Conservation (phyloP, 2,888 invertebrate genomes). For the Steinernema hermaphroditum region DNA sequence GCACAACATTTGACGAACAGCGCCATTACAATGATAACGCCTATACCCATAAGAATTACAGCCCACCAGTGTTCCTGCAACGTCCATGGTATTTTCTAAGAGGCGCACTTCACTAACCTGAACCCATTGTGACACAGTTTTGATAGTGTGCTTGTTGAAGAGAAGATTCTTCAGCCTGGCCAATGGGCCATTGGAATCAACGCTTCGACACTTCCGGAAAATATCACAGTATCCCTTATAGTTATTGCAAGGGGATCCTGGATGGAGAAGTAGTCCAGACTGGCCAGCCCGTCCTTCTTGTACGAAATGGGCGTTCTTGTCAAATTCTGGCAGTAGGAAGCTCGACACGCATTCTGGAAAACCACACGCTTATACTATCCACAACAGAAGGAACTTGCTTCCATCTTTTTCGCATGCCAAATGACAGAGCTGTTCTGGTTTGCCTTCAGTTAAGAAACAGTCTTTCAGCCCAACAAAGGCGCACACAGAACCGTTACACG, state of each 20-base stretch:
- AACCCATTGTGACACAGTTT: constrained; percentile 59
- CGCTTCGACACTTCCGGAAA: constrained; percentile 94
- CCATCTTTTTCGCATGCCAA: constrained; percentile 77
- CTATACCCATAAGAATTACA: constrained; percentile 86
- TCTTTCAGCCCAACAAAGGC: constrained; percentile 89
- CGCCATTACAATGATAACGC: constrained; percentile 91
- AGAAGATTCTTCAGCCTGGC: constrained; percentile 89
- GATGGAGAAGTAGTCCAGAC: constrained; percentile 73
- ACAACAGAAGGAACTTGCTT: constrained; percentile 48
- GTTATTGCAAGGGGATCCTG: constrained; percentile 97
- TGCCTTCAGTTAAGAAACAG: constrained; percentile 83
- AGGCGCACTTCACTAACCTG: constrained; percentile 37
- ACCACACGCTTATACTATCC: neutral
- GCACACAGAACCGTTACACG: constrained; percentile 90
- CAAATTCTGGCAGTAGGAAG: constrained; percentile 61
- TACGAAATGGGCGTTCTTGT: constrained; percentile 48
- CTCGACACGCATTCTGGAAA: constrained; percentile 60
- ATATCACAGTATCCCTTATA: constrained; percentile 98
- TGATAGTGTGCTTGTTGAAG: constrained; percentile 62
- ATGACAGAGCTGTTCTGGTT: constrained; percentile 79
- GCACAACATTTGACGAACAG: constrained; percentile 98
- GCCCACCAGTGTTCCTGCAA: constrained; percentile 87
- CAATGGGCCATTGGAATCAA: constrained; percentile 96
- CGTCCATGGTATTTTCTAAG: constrained; percentile 8
- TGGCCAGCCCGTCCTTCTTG: constrained; percentile 55